phyloP scores from a whole-genome alignment of 2,113 vertebrate genomes.

The Crotalus horridus region DNA sequence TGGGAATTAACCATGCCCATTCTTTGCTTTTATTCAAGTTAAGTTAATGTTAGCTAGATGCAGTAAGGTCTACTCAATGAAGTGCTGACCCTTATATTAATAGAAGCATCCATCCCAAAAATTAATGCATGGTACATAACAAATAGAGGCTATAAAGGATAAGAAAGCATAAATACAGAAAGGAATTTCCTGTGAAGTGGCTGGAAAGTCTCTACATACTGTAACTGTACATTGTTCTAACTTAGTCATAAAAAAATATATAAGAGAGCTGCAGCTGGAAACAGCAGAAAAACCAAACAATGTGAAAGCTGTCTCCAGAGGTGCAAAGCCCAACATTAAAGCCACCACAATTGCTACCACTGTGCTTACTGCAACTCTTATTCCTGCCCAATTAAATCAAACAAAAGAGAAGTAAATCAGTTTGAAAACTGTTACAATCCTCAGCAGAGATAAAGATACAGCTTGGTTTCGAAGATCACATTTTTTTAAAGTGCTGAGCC shows the following conservation, averaged over 20 bases:
- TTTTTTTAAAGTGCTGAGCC: not conserved
- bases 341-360: not conserved
- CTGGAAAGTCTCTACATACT: conserved; percentile 31
- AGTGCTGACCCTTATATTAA: not conserved
- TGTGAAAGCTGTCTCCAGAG: not conserved
- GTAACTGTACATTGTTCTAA: not conserved
- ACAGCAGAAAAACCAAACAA: not conserved
- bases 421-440: not conserved
- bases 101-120: not conserved
- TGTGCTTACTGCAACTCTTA: not conserved
- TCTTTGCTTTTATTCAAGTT: not conserved
- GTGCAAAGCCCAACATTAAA: not conserved
- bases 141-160: conserved; percentile 26
- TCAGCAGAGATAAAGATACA: not conserved
- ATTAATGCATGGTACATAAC: not conserved
- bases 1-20: not conserved
- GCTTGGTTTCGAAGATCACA: not conserved
- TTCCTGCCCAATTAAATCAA: not conserved
- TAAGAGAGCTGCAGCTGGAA: not conserved
- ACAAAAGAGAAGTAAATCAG: conserved; percentile 5
- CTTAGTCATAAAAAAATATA: not conserved
- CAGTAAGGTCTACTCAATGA: not conserved
- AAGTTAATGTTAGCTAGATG: not conserved
- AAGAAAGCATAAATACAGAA: conserved; percentile 40
- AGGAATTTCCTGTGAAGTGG: conserved; percentile 42